Evolutionary conservation across 2,888 invertebrate species (phyloP), one percentile per base, ranked within the genome.

Genomic region (Esperia sulphurella): DNA sequence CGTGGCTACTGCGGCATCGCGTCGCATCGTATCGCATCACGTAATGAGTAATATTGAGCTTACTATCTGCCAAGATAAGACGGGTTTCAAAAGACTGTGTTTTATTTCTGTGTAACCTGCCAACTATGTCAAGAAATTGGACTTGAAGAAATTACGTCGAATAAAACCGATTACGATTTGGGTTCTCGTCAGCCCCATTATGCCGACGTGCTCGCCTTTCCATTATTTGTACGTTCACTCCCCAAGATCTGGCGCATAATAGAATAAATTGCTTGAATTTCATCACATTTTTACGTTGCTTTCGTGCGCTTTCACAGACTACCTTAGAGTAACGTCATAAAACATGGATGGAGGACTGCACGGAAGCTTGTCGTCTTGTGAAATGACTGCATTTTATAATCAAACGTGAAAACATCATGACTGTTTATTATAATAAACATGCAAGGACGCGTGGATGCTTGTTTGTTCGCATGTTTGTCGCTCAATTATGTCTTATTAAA

Each of bases 101-200:
- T 21, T 21, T 21, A 21, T 21, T 21, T 21, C 21, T 21, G 21
- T 21, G 5, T 21, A 21, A 21, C 21, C 21, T 21, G 21, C 21
- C 21, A 21, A 21, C 21, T 21, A 21, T 21, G 21, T 21, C 21
- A 5, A 21, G 14, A 43, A 43, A 43, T 46, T 39, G 46, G 35
- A 47, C 44, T n/a, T 45, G 45, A 38, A 41, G 40, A 47, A 41
- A 41, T 45, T 35, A 41, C 50, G 45, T 46, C 50, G 40, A 52
- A 49, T 57, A 56, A 63, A 56, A 60, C 49, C 50, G 53, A 56
- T 58, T 59, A 57, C 57, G 60, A 68, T 68, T 61, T 61, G 58
- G 12, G 33, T 42, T 42, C 66, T 66, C 65, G 62, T 68, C 68
- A 65, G 62, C 59, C 56, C 62, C 67, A 66, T 68, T 67, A 66